Evolutionary conservation across 1,140 invertebrate species (phyloP), one percentile per base, ranked within the genome.

Genomic region (Drosophila simulans): DNA sequence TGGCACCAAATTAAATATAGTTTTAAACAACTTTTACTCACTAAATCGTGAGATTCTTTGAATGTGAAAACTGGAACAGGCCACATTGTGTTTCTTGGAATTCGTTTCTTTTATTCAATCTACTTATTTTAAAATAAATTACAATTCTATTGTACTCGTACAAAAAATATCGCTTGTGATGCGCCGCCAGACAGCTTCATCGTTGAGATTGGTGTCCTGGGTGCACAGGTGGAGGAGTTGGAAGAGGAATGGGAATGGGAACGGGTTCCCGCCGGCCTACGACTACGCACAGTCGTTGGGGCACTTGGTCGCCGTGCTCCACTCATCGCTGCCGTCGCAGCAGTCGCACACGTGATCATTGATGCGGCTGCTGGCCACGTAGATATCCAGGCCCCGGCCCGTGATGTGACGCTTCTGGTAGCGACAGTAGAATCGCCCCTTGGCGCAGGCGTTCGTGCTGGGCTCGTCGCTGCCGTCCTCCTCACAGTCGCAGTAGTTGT

Each of bases 321-420:
- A 92, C 90, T 97, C 96, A 92, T 97, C 96, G 40, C 95, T 96
- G 31, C 96, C 96, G 93, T 97, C 96, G 92, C 96, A 97, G 94
- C 97, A 97, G 91, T 97, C 98, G 94, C 98, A 99, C 62, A 98
- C 96, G 13, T 97, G 96, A 94, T 99, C 98, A 93, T 98, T 98
- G 0, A 99, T 96, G 90, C 96, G 94, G 76, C 93, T 93, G 35
- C 94, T 94, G 34, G 94, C 92, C 59, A 94, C 86, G 40, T 66
- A 91, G n/a, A 88, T 20, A 79, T 88, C 64, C 42, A 63, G 56
- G 5, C 91, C 90, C 54, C 92, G 73, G 37, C 93, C 92, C 7
- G 93, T 90, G 15, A 91, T 91, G 64, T 92, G 92, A 27, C 81
- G 84, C 34, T 92, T 91, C 71, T 95, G 94, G 76, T 92, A 93